These are phyloP conservation scores for Boloria selene DNA, from an alignment of 2,888 invertebrate species.

Conservation along the genomic window DNA sequence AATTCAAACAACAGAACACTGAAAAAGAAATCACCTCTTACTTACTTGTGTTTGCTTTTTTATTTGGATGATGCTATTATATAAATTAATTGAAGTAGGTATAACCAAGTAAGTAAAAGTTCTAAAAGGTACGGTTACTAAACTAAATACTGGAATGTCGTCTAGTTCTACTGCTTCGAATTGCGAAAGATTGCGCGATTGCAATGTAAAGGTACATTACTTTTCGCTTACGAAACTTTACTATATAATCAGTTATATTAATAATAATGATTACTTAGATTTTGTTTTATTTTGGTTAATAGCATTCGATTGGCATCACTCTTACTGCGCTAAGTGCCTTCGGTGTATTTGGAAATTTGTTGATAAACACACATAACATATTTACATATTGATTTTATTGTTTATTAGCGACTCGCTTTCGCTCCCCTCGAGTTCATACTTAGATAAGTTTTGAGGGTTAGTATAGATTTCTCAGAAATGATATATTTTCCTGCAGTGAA, in stretches of 20 bases:
- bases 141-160: constrained; percentile 38
- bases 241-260: constrained; percentile 1
- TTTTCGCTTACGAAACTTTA: constrained; percentile 35
- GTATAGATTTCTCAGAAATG: too few relatives aligned
- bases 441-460: too few relatives aligned
- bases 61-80: background rate
- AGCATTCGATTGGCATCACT: background rate
- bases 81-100: constrained; percentile 4
- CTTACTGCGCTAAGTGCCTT: background rate
- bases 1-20: background rate
- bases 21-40: background rate
- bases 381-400: too few relatives aligned
- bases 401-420: too few relatives aligned
- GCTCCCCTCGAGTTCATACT: too few relatives aligned
- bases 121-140: constrained; percentile 23
- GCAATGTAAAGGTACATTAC: constrained; percentile 26
- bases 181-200: constrained; percentile 34
- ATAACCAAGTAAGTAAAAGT: constrained; percentile 22
- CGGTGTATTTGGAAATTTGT: background rate
- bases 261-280: background rate
- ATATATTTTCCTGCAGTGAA: too few relatives aligned
- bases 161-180: constrained; percentile 11
- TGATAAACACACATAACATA: too few relatives aligned
- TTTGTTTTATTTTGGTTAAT: constrained; percentile 8
- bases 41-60: background rate